A percentile compares a stretch with the other conserved stretches of the same genome.
phyloP scores from a whole-genome alignment of 1,140 invertebrate genomes.

The Brevipalpus yothersi region DNA sequence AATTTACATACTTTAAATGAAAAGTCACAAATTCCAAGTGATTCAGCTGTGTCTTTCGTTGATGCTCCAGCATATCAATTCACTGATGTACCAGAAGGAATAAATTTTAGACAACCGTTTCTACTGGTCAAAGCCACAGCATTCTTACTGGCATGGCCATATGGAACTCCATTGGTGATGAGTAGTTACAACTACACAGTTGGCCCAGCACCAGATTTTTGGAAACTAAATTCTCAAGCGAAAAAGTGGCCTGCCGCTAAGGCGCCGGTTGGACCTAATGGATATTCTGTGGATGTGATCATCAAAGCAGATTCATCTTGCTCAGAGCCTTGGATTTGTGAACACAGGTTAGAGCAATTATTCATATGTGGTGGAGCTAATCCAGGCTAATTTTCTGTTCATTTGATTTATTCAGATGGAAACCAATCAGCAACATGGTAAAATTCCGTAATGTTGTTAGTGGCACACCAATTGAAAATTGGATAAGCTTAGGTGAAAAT shows the following conservation, averaged over 20 bases:
- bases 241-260: neutral
- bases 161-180: slow-evolving; percentile 25
- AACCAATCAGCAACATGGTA: slow-evolving; percentile 54
- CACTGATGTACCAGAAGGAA: slow-evolving; percentile 33
- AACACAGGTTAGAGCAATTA: neutral
- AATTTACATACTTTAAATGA: slow-evolving; percentile 16
- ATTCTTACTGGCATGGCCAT: slow-evolving; percentile 50
- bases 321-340: neutral
- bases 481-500: slow-evolving; percentile 45
- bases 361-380: neutral
- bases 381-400: neutral
- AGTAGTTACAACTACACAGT: neutral
- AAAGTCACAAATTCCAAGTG: slow-evolving; percentile 17
- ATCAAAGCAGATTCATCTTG: neutral
- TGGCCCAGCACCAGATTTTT: neutral
- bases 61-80: slow-evolving; percentile 43
- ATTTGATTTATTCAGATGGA: slow-evolving; percentile 72
- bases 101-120: slow-evolving; percentile 27
- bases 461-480: slow-evolving; percentile 20
- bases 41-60: slow-evolving; percentile 22
- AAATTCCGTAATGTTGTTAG: slow-evolving; percentile 37
- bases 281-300: neutral
- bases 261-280: neutral
- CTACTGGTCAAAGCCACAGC: slow-evolving; percentile 34
- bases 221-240: neutral